These are phyloP conservation scores for Sinopyrophorus schimmeli DNA, from an alignment of 2,888 invertebrate species.

Conservation along the genomic window DNA sequence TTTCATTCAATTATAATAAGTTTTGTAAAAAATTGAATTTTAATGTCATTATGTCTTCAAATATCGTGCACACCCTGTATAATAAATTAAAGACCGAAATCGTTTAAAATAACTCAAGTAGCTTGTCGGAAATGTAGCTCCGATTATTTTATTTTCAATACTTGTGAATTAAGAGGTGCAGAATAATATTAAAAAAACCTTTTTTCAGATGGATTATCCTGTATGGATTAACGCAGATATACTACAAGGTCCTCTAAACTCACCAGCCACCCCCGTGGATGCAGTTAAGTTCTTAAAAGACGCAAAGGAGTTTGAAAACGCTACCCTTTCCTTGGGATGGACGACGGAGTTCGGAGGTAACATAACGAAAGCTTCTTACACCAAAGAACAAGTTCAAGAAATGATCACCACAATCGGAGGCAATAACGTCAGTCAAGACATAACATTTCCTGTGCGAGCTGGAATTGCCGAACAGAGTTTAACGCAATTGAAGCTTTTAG, in stretches of 20 bases:
- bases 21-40: no score
- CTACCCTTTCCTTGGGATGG: constrained; percentile 83
- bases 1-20: no score
- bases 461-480: constrained; percentile 69
- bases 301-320: constrained; percentile 62
- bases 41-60: no score
- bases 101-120: no score
- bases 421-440: constrained; percentile 63
- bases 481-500: constrained; percentile 62
- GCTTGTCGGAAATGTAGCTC: constrained; percentile 4
- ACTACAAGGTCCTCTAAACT: constrained; percentile 71
- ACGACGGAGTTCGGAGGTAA: constrained; percentile 69
- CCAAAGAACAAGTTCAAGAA: constrained; percentile 63
- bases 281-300: constrained; percentile 64
- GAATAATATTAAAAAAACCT: constrained; percentile 17
- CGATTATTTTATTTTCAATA: neutral
- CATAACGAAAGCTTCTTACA: constrained; percentile 63
- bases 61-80: no score
- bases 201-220: constrained; percentile 67
- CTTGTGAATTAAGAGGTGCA: no score
- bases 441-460: constrained; percentile 82
- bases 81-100: no score
- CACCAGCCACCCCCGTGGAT: constrained; percentile 65
- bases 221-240: constrained; percentile 91
- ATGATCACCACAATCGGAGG: constrained; percentile 68